Evolutionary conservation across 2,797 vertebrate species (phyloP), one percentile per base, ranked within the genome.

Genomic region (Nannoperca obscura): DNA sequence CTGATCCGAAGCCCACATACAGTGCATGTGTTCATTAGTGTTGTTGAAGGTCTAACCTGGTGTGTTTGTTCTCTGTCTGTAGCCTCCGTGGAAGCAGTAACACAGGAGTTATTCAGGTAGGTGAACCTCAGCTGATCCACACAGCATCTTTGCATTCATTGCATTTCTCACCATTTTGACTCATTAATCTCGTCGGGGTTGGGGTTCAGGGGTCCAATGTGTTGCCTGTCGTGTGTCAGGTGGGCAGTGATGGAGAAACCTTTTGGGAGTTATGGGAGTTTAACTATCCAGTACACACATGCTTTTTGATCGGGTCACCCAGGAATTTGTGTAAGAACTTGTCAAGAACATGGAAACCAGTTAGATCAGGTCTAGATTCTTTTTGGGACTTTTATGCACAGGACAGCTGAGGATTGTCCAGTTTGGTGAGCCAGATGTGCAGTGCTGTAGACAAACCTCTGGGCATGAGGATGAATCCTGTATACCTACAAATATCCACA

Each of bases 31-130:
- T 57, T 30, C 14, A 14, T 57, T 3, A 20, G 7, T 54, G 38
- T 40, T 20, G 32, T 44, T 54, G 15, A 40, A 13, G 54, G 30
- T 40, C 0, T 52, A 52, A 78, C 62, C 40, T 52, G 63, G 70
- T 72, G 34, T 71, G 15, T 52, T 30, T 72, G n/a, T 76, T 74
- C 64, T 81, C 50, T 85, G 38, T 83, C 71, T 82, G 72, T 32
- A 99, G 97, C 97, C 89, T 95, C 97, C 55, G 96, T 96, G 95
- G 98, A 99, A 89, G 96, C 97, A 78, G 96, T 96, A 86, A 95
- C 96, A 71, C 97, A 97, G 93, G 98, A 99, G 95, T 92, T 98
- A 85, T 99, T 99, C 97, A 99, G 98, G 98, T 99, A 91, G 94
- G 97, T 95, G 88, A 94, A 90, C 89, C 11, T 82, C 59, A 24